Evolutionary conservation across 1,140 invertebrate species (phyloP), one percentile per base, ranked within the genome.

Genomic region (Drosophila nebulosa): DNA sequence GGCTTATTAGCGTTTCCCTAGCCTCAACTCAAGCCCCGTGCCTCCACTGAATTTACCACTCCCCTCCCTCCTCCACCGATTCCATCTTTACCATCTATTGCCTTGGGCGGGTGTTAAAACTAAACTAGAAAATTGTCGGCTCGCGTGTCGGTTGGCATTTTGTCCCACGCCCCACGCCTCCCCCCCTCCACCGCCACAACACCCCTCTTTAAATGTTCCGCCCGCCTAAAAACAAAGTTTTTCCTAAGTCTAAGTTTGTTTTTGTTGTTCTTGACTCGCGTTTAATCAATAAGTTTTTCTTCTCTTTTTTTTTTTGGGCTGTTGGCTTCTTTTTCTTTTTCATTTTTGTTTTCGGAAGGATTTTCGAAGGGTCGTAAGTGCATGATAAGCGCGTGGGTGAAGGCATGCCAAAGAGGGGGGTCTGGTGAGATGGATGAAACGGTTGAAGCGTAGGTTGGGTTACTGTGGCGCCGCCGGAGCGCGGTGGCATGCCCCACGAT

Each of bases 51-150:
- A 46, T 46, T 46, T 46, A 67, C 52, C 22, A 6, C 27, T 30
- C 27, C 9, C 27, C 2, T 9, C 10, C 6, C 10, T 1, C 10
- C 27, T 30, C 27, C 6, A 30, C 30, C 51, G 3, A n/a, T n/a
- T n/a, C n/a, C 39, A 16, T 30, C 21, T 26, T 30, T 18, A 3
- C n/a, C 30, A 51, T 22, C 32, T 64, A 71, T 63, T 74, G 80
- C 77, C 80, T 86, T 78, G 69, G 72, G 72, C 71, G 66, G 80
- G 81, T 78, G 81, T 79, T 86, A 78, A 86, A 85, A 85, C 81
- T 81, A 86, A 85, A 85, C 81, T 85, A 76, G 78, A 81, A 86
- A 86, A 86, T 86, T 86, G 83, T 74, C 65, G 83, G 83, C 83
- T 86, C 83, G 81, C 81, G 81, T 86, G 81, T 88, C 83, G 74